Evolutionary conservation across 35 echinoderm and acorn worm genomes (phyloP).

Genomic region (Chiridota heheva): DNA sequence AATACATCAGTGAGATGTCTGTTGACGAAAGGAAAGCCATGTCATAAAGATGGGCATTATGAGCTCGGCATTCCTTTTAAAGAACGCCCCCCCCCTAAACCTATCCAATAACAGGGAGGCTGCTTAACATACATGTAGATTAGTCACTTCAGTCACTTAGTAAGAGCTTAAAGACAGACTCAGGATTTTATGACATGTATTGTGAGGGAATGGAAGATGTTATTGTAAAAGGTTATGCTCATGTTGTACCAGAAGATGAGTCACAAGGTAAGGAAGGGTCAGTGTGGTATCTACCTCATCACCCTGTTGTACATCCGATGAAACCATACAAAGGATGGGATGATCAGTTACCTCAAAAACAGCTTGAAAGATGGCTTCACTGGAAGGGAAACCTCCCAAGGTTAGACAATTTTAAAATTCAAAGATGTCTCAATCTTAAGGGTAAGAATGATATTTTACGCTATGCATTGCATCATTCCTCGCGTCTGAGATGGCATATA

Average conservation of each 20-base stretch:
- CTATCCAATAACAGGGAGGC: slow-evolving; percentile 43
- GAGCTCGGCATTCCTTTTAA: slow-evolving; percentile 56
- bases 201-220: slow-evolving; percentile 36
- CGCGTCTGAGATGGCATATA: slow-evolving; percentile 60
- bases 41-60: slow-evolving; percentile 45
- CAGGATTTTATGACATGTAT: slow-evolving; percentile 34
- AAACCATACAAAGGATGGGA: slow-evolving; percentile 68
- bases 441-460: not conserved
- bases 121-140: no score
- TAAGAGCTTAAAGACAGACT: slow-evolving; percentile 46
- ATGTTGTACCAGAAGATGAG: slow-evolving; percentile 38
- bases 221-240: slow-evolving; percentile 42
- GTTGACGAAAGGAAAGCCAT: slow-evolving; percentile 23
- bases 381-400: slow-evolving; percentile 46
- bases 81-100: not conserved
- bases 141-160: slow-evolving; percentile 16
- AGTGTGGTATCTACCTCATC: slow-evolving; percentile 68
- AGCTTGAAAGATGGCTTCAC: slow-evolving; percentile 16
- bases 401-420: slow-evolving; percentile 20
- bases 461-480: slow-evolving; percentile 68
- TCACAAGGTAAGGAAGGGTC: not conserved
- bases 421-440: slow-evolving; percentile 38
- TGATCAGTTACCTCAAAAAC: slow-evolving; percentile 24
- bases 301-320: slow-evolving; percentile 42
- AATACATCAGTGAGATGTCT: slow-evolving; percentile 2